These are phyloP conservation scores for Drosophila paramelanica DNA, from an alignment of 2,888 invertebrate genomes.

Conservation along the genomic window DNA sequence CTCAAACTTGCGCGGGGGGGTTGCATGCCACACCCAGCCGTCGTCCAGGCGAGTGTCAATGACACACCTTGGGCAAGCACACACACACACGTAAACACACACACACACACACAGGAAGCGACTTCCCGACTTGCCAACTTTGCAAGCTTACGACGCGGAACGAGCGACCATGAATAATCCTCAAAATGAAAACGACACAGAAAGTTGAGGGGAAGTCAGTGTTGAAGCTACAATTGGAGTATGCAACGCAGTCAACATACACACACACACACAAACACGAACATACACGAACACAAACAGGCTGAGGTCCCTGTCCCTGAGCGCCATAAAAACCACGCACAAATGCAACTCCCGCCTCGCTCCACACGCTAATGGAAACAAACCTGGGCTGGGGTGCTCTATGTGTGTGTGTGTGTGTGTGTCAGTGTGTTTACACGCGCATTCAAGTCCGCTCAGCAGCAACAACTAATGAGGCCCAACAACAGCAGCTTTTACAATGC, in stretches of 20 bases:
- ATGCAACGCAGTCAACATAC: conserved; percentile 11
- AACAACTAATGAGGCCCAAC: conserved; percentile 37
- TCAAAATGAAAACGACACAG: conserved; percentile 24
- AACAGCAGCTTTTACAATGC: conserved; percentile 36
- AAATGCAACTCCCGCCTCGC: conserved; percentile 11
- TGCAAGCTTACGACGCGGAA: conserved; percentile 42
- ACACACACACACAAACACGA: conserved; percentile 2
- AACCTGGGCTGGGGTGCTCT: not conserved
- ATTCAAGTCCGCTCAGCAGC: conserved; percentile 11
- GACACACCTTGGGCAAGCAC: conserved; percentile 67
- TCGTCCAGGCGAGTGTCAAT: conserved; percentile 57
- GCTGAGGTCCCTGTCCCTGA: conserved; percentile 36
- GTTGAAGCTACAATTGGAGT: conserved; percentile 36
- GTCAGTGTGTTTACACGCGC: not conserved
- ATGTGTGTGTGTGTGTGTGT: not conserved
- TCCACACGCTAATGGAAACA: conserved; percentile 42
- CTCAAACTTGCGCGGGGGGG: conserved; percentile 25
- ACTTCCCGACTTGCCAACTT: conserved; percentile 33
- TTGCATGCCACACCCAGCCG: conserved; percentile 54
- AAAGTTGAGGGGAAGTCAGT: conserved; percentile 5
- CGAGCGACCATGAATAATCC: conserved; percentile 59
- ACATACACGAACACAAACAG: conserved; percentile 8
- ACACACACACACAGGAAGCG: conserved; percentile 40
- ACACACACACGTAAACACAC: conserved; percentile 28
- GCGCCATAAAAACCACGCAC: conserved; percentile 33